Percentiles rank a stretch among this genome's conserved stretches.
phyloP scores from a whole-genome alignment of 35 echinoderm and acorn worm genomes.

The Chiridota heheva region DNA sequence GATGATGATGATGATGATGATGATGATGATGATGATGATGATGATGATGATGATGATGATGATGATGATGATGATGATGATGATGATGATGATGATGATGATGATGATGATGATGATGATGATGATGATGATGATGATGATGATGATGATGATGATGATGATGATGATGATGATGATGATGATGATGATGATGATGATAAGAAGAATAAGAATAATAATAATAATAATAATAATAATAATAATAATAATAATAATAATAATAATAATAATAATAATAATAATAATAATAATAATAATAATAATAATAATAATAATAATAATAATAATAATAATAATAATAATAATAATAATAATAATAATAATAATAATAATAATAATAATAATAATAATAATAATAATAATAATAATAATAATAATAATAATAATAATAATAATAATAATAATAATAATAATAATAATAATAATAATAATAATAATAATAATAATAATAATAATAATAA shows the following conservation, averaged over 20 bases:
- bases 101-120: slow-evolving; percentile 15
- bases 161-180: slow-evolving; percentile 20
- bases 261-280: not conserved
- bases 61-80: slow-evolving; percentile 21
- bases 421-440: not conserved
- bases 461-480: no score
- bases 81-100: slow-evolving; percentile 24
- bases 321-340: not conserved
- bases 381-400: not conserved
- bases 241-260: not conserved
- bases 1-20: not conserved
- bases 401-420: not conserved
- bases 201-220: no score
- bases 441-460: no score
- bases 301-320: not conserved
- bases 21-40: slow-evolving; percentile 2
- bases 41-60: not conserved
- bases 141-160: slow-evolving; percentile 13
- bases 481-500: no score
- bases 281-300: not conserved
- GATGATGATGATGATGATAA: slow-evolving; percentile 27
- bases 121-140: slow-evolving; percentile 26
- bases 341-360: not conserved
- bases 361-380: not conserved
- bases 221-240: not conserved